Conservation (phyloP, 2,888 invertebrate species). For the Scaptomyza cyrtandrae region DNA sequence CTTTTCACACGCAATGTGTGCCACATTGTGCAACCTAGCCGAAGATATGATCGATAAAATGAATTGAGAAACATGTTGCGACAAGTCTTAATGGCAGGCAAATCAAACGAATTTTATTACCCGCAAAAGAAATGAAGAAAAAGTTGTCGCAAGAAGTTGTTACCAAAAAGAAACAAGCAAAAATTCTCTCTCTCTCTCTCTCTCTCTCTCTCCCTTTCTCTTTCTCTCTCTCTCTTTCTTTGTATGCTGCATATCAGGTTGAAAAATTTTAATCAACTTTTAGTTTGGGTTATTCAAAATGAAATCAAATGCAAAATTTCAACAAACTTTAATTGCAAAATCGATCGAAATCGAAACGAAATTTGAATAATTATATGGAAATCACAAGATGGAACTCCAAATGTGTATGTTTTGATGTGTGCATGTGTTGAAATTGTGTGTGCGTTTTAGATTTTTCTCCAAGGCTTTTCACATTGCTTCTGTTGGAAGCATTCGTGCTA, state of each 20-base stretch:
- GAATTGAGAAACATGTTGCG: slow-evolving; percentile 42
- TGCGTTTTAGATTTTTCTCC: slow-evolving; percentile 31
- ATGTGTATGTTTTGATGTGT: slow-evolving; percentile 1
- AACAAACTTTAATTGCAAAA: slow-evolving; percentile 45
- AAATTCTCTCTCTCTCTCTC: slow-evolving; percentile 18
- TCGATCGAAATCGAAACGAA: slow-evolving; percentile 40
- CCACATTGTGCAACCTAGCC: slow-evolving; percentile 36
- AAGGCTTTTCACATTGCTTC: slow-evolving; percentile 39
- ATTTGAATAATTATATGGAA: slow-evolving; percentile 52
- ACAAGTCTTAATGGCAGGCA: slow-evolving; percentile 43
- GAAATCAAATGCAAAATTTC: slow-evolving; percentile 30
- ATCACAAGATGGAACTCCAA: slow-evolving; percentile 25
- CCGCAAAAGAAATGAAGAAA: not conserved
- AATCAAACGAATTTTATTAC: slow-evolving; percentile 50
- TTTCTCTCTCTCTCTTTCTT: not conserved
- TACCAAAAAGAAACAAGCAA: not conserved
- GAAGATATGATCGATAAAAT: slow-evolving; percentile 16
- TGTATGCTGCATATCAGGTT: slow-evolving; percentile 5
- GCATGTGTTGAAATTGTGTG: not conserved
- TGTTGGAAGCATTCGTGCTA: slow-evolving; percentile 57
- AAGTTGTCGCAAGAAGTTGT: not conserved
- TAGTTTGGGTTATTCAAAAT: slow-evolving; percentile 12
- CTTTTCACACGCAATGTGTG: slow-evolving; percentile 54
- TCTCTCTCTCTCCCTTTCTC: not conserved
- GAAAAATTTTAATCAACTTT: slow-evolving; percentile 66